A percentile compares a stretch with the other conserved stretches of the same genome.
Evolutionary conservation across 1,140 invertebrate genomes (phyloP).

Genomic region (Helicoverpa zea): DNA sequence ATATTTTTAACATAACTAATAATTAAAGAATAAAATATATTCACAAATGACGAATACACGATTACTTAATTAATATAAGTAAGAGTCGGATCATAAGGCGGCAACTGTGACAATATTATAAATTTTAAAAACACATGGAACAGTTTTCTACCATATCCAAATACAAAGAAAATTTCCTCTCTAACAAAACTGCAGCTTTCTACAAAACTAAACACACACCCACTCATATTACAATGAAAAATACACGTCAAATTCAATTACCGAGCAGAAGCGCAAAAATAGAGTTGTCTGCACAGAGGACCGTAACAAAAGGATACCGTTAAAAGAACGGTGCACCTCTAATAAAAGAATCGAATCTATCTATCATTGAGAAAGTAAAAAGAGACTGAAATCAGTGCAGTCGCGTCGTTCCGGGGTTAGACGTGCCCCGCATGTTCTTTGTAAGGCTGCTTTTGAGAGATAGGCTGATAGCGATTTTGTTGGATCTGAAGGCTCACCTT

Average conservation of each 20-base stretch:
- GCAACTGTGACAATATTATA: too few species aligned
- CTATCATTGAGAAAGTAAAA: conserved; percentile 73
- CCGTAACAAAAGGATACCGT: conserved; percentile 65
- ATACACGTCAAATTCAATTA: conserved; percentile 42
- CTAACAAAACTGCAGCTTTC: too few species aligned
- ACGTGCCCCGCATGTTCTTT: conserved; percentile 76
- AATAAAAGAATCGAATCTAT: conserved; percentile 76
- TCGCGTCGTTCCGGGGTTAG: conserved; percentile 67
- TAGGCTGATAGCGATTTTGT: conserved; percentile 11
- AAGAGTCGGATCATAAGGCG: too few species aligned
- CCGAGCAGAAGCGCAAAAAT: conserved; percentile 36
- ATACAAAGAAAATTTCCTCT: too few species aligned
- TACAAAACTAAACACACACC: not conserved
- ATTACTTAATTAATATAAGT: too few species aligned
- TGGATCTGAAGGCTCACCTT: too few species aligned
- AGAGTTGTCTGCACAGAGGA: conserved; percentile 23
- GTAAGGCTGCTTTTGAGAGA: conserved; percentile 23
- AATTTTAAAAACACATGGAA: too few species aligned
- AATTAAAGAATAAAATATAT: too few species aligned
- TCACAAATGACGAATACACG: too few species aligned
- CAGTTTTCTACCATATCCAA: too few species aligned
- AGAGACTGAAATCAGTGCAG: conserved; percentile 76
- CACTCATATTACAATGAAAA: not conserved
- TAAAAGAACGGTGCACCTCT: conserved; percentile 65
- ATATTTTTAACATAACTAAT: too few species aligned